These are phyloP conservation scores for Casuarius casuarius DNA, from an alignment of 2,113 vertebrate genomes.

Conservation along the genomic window DNA sequence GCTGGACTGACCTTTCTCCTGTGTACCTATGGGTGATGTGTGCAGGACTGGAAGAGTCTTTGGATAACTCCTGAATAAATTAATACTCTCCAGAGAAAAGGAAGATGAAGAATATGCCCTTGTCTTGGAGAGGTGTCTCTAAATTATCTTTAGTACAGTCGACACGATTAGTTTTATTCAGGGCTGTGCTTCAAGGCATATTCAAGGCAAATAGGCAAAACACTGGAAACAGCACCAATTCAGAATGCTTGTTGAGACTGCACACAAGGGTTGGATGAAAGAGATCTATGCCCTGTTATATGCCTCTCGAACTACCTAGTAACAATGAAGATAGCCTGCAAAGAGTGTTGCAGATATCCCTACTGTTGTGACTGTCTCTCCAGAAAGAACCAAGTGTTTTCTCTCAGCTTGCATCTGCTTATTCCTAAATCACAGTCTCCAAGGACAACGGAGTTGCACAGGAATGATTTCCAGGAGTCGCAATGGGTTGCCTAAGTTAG, in stretches of 20 bases:
- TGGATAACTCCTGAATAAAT: background rate
- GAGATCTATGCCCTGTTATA: background rate
- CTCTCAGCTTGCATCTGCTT: background rate
- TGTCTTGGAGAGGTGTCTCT: background rate
- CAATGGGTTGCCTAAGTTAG: background rate
- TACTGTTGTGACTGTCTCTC: background rate
- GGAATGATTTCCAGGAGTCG: background rate
- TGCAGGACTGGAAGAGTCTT: background rate
- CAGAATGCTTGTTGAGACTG: background rate
- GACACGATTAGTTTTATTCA: background rate
- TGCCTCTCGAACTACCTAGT: background rate
- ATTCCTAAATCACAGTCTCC: background rate
- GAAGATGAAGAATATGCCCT: background rate
- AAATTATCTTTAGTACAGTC: background rate
- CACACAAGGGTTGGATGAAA: background rate
- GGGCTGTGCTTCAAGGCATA: background rate
- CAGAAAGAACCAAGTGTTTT: background rate
- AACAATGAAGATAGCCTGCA: background rate
- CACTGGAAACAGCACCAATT: background rate
- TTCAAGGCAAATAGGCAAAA: background rate
- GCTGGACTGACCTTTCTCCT: background rate
- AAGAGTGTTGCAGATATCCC: background rate
- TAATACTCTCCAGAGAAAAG: background rate
- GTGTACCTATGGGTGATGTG: background rate
- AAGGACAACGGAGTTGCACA: background rate